Percentiles rank a stretch among this genome's conserved stretches.
Evolutionary conservation across 2,797 vertebrate genomes (phyloP).

Genomic region (Rhabdomys pumilio): DNA sequence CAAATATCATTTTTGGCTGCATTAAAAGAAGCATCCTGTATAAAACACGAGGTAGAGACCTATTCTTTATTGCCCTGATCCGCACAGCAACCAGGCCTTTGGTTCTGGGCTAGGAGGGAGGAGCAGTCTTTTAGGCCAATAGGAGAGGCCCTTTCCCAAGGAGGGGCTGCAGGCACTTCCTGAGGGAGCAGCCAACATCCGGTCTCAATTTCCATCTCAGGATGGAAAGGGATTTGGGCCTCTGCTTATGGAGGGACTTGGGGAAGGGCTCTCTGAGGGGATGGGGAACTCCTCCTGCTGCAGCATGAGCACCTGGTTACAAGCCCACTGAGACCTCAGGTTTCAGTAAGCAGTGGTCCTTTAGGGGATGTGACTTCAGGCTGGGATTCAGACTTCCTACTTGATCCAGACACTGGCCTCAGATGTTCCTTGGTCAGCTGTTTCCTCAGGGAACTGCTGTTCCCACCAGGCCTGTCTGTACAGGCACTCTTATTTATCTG

Average conservation of each 20-base stretch:
- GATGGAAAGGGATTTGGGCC: background rate
- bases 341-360: background rate
- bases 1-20: constrained; percentile 81
- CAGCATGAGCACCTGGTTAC: background rate
- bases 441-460: background rate
- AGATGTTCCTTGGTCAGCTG: background rate
- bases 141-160: background rate
- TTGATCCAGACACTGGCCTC: background rate
- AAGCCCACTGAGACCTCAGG: background rate
- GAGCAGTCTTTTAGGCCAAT: background rate
- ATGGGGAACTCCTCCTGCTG: background rate
- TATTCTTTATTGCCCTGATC: constrained; percentile 47
- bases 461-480: background rate
- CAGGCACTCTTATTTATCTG: fast-evolving
- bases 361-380: background rate
- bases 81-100: background rate
- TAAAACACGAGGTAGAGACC: constrained; percentile 36
- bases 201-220: background rate
- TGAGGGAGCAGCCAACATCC: too few species aligned
- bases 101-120: background rate
- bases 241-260: background rate
- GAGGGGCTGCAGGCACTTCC: background rate
- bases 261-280: background rate
- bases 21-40: constrained; percentile 86
- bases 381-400: background rate